Base-by-base conservation (phyloP, 2,888 invertebrate genomes). In the Microctonus aethiopoides region DNA sequence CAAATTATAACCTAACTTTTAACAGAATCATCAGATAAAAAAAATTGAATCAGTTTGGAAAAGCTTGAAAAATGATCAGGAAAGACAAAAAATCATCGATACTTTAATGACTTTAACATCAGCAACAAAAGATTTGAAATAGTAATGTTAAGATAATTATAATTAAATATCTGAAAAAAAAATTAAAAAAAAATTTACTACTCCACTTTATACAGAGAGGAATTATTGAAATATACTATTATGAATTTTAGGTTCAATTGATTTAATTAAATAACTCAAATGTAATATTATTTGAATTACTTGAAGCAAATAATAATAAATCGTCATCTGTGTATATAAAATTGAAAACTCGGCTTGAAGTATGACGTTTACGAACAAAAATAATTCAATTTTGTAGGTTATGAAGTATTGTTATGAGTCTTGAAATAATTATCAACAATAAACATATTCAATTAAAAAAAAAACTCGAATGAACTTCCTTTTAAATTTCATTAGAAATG, bases 31-130 rank as follows among this genome's bases (percentile, higher is more conserved):
- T 84, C 94, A 94, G 79, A 89, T 90, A 78, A 86, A 88, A 63
- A 91, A 90, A 80, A 87, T 93, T 67, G 91, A 93, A 80, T 87
- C 89, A 61, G 89, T 90, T 84, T 92, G 92, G 89, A 87, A 87
- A 0, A 87, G 87, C 75, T 86, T 93, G 36, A 90, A 89, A 75
- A 91, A 89, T 41, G 91, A 92, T 34, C 89, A 90, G 72, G 91
- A 93, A 78, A 90, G 89, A 68, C 88, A 88, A 76, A 87, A 88
- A 63, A 86, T 94, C 77, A 85, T 84, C 71, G 80, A 86, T 36
- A 83, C 83, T n/a, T 76, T 89, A 34, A 83, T 87, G 80, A 82
- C 83, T 0, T 62, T 85, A 67, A 80, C 79, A 22, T 76, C 82
- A 2, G 81, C 77, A 16, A 83, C 83, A 84, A 81, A 82, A 74